Conservation (phyloP, 1,140 invertebrate genomes). For the Leptonema lineaticorne region DNA sequence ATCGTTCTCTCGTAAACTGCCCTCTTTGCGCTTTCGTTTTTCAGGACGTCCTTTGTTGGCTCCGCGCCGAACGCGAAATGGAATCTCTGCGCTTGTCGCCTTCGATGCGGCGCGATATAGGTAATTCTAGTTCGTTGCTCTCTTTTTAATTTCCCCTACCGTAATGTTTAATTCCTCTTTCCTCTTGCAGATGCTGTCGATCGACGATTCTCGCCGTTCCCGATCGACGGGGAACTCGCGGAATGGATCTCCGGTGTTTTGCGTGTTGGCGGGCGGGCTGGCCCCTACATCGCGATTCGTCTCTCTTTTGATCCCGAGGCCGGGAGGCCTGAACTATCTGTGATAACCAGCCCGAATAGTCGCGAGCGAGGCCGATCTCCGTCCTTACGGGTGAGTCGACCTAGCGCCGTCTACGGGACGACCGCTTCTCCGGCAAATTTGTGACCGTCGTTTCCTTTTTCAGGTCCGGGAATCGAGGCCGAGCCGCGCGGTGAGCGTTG, state of each 20-base stretch:
- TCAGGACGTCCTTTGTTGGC: constrained; percentile 30
- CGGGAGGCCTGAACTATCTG: constrained; percentile 62
- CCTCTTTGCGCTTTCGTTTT: not conserved
- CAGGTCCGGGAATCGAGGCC: constrained; percentile 56
- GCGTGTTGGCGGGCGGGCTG: constrained; percentile 51
- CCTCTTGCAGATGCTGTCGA: constrained; percentile 21
- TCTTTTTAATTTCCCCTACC: not conserved
- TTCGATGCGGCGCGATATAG: constrained; percentile 39
- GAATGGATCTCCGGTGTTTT: constrained; percentile 34
- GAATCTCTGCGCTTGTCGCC: constrained; percentile 39
- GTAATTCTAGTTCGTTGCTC: not conserved
- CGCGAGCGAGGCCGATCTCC: constrained; percentile 48
- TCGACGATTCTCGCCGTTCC: constrained; percentile 9
- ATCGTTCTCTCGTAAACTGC: not conserved
- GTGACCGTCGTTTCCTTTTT: constrained; percentile 41
- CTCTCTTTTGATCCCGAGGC: constrained; percentile 46
- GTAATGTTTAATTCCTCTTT: not conserved
- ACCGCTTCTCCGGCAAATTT: not conserved
- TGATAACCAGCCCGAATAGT: constrained; percentile 73
- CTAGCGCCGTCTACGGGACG: constrained; percentile 12
- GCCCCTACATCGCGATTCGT: constrained; percentile 46
- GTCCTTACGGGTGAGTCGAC: constrained; percentile 52
- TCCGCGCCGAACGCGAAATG: constrained; percentile 30
- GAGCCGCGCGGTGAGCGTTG: constrained; percentile 53
- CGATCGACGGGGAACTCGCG: not conserved